A percentile compares a stretch with the other conserved stretches of the same genome.
phyloP scores from a whole-genome alignment of 2,113 vertebrate genomes.

The Eurystomus gularis region DNA sequence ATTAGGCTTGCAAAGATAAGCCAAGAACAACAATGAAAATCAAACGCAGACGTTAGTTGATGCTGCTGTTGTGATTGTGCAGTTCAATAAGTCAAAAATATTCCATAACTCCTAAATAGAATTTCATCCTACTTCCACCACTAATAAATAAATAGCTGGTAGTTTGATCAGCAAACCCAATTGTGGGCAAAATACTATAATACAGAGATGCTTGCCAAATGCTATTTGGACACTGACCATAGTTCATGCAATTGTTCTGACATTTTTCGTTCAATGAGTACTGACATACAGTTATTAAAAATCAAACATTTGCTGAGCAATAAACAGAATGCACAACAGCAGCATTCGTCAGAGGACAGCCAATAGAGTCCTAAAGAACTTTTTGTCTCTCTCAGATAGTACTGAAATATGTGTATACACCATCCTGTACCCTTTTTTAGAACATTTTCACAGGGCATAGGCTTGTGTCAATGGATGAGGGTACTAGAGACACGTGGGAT shows the following conservation, averaged over 20 bases:
- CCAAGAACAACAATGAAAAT: neutral
- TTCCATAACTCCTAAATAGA: neutral
- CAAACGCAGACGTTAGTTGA: neutral
- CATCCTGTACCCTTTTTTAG: neutral
- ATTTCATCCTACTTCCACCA: constrained; percentile 17
- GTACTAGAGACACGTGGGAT: neutral
- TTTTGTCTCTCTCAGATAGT: neutral
- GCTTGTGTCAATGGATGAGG: neutral
- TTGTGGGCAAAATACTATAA: constrained; percentile 6
- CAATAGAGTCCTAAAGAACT: neutral
- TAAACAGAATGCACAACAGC: neutral
- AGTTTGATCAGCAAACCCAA: constrained; percentile 9
- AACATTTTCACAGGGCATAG: neutral
- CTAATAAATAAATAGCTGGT: constrained; percentile 29
- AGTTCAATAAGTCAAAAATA: neutral
- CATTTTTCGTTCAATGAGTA: constrained; percentile 27
- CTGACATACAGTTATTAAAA: constrained; percentile 32
- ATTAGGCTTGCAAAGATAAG: neutral
- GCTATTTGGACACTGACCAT: neutral
- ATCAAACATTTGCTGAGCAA: neutral
- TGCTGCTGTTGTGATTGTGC: neutral
- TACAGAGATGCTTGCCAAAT: neutral
- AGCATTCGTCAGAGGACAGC: neutral
- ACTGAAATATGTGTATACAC: neutral
- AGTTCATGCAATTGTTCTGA: neutral